Evolutionary conservation across 2,797 vertebrate genomes (phyloP).

Genomic region (Phataginus tetradactyla): DNA sequence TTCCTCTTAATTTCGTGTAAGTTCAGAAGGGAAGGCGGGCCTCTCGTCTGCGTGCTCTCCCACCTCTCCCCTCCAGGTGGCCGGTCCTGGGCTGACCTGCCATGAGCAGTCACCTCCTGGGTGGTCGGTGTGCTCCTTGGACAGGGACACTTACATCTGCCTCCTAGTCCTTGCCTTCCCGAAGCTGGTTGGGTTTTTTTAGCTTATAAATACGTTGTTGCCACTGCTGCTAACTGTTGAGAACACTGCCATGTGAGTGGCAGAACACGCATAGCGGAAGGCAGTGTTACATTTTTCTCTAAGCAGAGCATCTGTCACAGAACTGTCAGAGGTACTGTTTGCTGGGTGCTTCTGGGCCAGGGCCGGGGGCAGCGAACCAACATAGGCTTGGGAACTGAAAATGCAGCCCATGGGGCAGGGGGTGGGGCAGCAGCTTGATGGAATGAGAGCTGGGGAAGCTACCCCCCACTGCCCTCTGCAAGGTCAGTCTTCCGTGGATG

Average conservation of each 20-base stretch:
- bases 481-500: background rate
- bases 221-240: background rate
- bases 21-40: background rate
- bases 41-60: background rate
- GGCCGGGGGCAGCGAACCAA: background rate
- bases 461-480: background rate
- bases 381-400: background rate
- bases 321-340: background rate
- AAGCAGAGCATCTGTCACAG: background rate
- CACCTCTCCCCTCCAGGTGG: background rate
- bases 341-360: background rate
- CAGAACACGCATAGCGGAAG: background rate
- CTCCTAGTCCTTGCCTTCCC: background rate
- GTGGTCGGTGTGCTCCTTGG: background rate
- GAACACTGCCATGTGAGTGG: background rate
- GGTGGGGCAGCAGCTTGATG: background rate
- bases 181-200: background rate
- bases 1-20: background rate
- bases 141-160: background rate
- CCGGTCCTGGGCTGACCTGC: background rate
- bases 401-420: fast-evolving
- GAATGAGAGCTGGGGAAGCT: background rate
- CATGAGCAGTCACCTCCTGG: background rate
- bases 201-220: background rate
- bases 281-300: background rate